Evolutionary conservation across 2,888 invertebrate species (phyloP), one percentile per base, ranked within the genome.

Genomic region (Brassicogethes aeneus): DNA sequence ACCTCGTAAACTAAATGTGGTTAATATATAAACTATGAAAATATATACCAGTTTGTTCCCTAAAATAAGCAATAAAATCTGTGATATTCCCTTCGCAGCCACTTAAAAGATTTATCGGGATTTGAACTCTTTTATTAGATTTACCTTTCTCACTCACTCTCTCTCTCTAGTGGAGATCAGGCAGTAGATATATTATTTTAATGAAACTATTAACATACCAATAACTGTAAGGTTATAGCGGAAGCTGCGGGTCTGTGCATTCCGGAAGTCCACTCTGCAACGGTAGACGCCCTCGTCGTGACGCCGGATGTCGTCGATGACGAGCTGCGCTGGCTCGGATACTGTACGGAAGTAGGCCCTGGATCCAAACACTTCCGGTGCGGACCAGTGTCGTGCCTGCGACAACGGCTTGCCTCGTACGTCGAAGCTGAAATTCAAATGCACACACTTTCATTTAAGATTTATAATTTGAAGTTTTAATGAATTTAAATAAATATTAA

Each of bases 231-330:
- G 81, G 71, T 90, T 89, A 71, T 90, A 89, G 62, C 86, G 79
- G 70, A 87, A 84, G 71, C 86, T 89, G 65, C 88, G 81, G 46
- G 91, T 90, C 70, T 90, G 90, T 49, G 88, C 86, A 68, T 88
- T 87, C 49, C 85, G 76, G 73, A 90, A 92, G 75, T 92, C 91
- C 52, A 91, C 86, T 48, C 91, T 74, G 69, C 92, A 92, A 48
- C 91, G 77, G 73, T 91, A 92, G 54, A 87, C 80, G 59, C 90
- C 90, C 66, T 91, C 89, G 69, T 92, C 92, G 61, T 82, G 81
- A 35, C 89, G 76, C 70, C 86, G 83, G 60, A 91, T 84, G 73
- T 89, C 86, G 65, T 82, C 79, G 54, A 85, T 77, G 63, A 85
- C 81, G 59, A 91, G 77, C 49, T 84, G 80, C 46, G 90, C 88